Conservation (phyloP, 1,140 invertebrate species). For the Bacillus rossius region DNA sequence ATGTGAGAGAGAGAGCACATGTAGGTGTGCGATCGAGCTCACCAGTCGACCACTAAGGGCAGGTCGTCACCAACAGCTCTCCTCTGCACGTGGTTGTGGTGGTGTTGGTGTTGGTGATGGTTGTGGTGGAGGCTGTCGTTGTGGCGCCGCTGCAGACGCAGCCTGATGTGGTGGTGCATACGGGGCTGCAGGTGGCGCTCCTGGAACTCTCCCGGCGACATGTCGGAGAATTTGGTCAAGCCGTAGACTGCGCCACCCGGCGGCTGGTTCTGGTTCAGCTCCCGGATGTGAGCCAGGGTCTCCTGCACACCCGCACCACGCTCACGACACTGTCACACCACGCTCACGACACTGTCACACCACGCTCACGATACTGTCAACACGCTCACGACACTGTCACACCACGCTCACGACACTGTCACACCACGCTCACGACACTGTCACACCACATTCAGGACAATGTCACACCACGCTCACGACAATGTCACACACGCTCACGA, state of each 20-base stretch:
- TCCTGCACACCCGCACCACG: no score
- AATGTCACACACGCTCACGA: no score
- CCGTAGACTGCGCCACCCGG: constrained; percentile 59
- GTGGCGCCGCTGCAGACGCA: constrained; percentile 23
- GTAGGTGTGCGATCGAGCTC: no score
- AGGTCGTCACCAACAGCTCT: constrained; percentile 16
- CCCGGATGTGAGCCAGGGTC: constrained; percentile 53
- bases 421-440: no score
- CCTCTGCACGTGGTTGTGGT: constrained; percentile 30
- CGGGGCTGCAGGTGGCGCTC: constrained; percentile 43
- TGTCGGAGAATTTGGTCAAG: constrained; percentile 66
- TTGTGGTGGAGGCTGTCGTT: constrained; percentile 29
- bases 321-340: no score
- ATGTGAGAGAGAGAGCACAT: no score
- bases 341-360: no score
- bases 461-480: no score
- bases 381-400: no score
- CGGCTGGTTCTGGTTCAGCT: constrained; percentile 51
- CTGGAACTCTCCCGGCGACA: constrained; percentile 64
- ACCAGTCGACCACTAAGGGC: constrained; percentile 33
- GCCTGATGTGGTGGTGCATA: constrained; percentile 23
- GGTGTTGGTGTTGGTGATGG: constrained; percentile 22
- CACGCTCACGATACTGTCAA: no score
- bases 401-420: no score
- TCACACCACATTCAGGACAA: no score